A percentile compares a stretch with the other conserved stretches of the same genome.
Conservation (phyloP, 2,797 vertebrate genomes). For the Melanotaenia parkinsoni region DNA sequence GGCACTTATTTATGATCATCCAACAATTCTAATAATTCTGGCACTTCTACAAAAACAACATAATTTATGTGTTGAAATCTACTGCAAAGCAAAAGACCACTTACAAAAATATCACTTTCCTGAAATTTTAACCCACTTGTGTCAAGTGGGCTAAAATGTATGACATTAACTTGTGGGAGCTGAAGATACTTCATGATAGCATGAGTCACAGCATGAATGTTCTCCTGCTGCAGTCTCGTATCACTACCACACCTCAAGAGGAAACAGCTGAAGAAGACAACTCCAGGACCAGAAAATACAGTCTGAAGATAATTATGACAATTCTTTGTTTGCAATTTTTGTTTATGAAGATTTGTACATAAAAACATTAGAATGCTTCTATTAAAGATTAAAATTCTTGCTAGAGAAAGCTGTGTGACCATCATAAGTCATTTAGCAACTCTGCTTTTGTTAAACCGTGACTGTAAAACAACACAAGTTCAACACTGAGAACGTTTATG, state of each 20-base stretch:
- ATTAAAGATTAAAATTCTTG: not conserved
- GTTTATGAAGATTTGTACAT: not conserved
- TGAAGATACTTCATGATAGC: constrained; percentile 19
- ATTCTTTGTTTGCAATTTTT: not conserved
- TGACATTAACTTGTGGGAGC: constrained; percentile 18
- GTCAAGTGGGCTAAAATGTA: constrained; percentile 3
- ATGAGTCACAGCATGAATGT: constrained; percentile 42
- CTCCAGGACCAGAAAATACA: not conserved
- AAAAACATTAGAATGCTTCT: not conserved
- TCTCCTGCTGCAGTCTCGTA: constrained; percentile 29
- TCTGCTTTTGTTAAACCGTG: not conserved
- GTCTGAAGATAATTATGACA: not conserved
- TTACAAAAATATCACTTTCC: constrained; percentile 1
- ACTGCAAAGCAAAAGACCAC: not conserved
- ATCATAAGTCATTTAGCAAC: not conserved
- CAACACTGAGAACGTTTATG: not conserved
- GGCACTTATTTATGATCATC: not conserved
- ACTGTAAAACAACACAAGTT: not conserved
- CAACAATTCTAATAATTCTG: constrained; percentile 17
- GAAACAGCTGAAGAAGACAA: constrained; percentile 15
- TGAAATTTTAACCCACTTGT: not conserved
- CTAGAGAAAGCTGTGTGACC: not conserved
- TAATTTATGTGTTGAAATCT: not conserved
- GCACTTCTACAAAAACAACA: constrained; percentile 11
- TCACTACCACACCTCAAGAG: constrained; percentile 2